Evolutionary conservation across 2,888 invertebrate species (phyloP).

Genomic region (Chouioia cunea): DNA sequence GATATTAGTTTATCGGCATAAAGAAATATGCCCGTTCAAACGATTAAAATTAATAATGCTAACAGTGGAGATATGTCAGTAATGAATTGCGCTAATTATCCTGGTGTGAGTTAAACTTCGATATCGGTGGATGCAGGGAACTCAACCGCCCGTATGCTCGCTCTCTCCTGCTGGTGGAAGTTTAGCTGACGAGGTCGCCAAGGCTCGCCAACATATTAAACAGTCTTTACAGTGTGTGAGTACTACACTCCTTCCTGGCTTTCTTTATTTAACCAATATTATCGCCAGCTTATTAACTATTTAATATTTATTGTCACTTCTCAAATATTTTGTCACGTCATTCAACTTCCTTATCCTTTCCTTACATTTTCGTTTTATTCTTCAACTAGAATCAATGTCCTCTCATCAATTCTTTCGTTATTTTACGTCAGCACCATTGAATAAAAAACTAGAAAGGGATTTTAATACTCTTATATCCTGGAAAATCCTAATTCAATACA

Average conservation of each 20-base stretch:
- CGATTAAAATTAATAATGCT: background rate
- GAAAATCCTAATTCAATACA: no score
- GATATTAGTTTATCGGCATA: no score
- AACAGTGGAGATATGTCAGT: constrained; percentile 50
- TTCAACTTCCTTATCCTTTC: background rate
- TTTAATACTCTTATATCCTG: no score
- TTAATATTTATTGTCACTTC: constrained; percentile 11
- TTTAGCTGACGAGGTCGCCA: constrained; percentile 87
- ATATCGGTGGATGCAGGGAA: constrained; percentile 63
- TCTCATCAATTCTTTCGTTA: no score
- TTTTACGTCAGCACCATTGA: no score
- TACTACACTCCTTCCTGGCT: constrained; percentile 53
- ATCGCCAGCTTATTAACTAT: constrained; percentile 36
- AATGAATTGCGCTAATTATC: constrained; percentile 52
- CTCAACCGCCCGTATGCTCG: constrained; percentile 59
- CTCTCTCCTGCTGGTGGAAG: constrained; percentile 62
- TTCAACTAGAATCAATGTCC: no score
- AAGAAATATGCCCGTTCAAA: no score
- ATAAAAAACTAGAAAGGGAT: no score
- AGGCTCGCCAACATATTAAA: constrained; percentile 87
- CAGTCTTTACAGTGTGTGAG: constrained; percentile 71
- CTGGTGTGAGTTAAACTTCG: constrained; percentile 61
- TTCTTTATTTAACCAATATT: constrained; percentile 37
- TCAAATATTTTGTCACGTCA: background rate
- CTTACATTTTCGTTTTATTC: no score